Evolutionary conservation across 2,888 invertebrate species (phyloP).

Genomic region (Embidobia sp.): DNA sequence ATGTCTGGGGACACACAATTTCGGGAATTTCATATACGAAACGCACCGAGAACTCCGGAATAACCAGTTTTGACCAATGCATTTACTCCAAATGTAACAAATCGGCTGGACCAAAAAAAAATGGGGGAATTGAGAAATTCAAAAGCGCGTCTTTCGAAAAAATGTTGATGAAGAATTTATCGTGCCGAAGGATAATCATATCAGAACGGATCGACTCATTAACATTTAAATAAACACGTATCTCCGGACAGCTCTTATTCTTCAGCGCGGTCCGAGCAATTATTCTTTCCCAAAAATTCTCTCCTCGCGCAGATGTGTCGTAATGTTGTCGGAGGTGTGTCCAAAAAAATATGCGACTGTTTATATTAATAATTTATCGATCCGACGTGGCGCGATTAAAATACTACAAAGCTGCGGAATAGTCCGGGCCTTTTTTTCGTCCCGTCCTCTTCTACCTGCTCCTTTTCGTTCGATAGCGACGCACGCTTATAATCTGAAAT

Average conservation of each 20-base stretch:
- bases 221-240: constrained; percentile 64
- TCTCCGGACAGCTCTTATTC: constrained; percentile 57
- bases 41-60: too few species aligned
- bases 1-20: too few species aligned
- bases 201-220: constrained; percentile 54
- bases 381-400: constrained; percentile 60
- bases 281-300: constrained; percentile 61
- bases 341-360: constrained; percentile 63
- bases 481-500: constrained; percentile 49
- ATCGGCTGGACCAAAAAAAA: neutral
- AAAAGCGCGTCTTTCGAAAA: constrained; percentile 15
- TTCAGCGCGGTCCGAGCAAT: constrained; percentile 42
- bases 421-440: constrained; percentile 21
- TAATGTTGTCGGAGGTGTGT: constrained; percentile 62
- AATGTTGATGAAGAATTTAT: constrained; percentile 54
- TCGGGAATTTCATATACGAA: too few species aligned
- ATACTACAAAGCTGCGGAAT: constrained; percentile 50
- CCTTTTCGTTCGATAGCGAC: constrained; percentile 6
- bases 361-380: constrained; percentile 67
- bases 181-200: constrained; percentile 45
- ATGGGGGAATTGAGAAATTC: constrained; percentile 6
- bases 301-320: constrained; percentile 51
- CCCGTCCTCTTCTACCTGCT: neutral
- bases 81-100: constrained; percentile 20
- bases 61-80: too few species aligned